Evolutionary conservation across 2,113 vertebrate species (phyloP).

Genomic region (Anhinga anhinga): DNA sequence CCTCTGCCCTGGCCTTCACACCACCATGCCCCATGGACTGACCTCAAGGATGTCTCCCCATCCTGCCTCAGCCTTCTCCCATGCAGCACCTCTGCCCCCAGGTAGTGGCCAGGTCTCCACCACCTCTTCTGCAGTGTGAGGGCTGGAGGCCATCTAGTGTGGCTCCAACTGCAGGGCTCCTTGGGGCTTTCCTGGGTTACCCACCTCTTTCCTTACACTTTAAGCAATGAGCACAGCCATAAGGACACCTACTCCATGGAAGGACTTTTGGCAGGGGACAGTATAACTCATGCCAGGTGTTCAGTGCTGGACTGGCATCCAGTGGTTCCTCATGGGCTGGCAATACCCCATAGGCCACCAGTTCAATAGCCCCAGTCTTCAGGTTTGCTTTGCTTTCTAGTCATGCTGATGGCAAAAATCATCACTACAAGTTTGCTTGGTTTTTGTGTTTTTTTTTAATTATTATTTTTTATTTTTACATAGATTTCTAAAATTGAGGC

Average conservation of each 20-base stretch:
- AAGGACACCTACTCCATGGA: background rate
- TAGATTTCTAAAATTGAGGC: background rate
- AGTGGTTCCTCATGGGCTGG: background rate
- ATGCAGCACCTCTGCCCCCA: accelerated
- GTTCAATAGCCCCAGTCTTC: background rate
- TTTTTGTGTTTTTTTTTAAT: background rate
- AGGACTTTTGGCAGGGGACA: background rate
- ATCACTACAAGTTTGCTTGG: background rate
- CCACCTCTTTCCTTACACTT: background rate
- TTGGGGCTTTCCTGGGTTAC: background rate
- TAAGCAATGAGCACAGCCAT: background rate
- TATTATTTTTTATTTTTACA: background rate
- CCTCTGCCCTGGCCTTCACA: background rate
- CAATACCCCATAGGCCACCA: background rate
- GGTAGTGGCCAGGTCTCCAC: background rate
- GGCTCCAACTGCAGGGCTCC: background rate
- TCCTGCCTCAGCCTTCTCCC: background rate
- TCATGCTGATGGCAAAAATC: background rate
- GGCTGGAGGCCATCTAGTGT: background rate
- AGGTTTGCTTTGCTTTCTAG: background rate
- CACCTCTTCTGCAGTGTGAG: background rate
- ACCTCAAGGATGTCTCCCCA: background rate
- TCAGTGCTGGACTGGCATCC: background rate
- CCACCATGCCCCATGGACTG: no score
- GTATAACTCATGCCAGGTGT: background rate